Base-by-base conservation (phyloP, 2,888 invertebrate genomes). In the Drosophila maculinotata region DNA sequence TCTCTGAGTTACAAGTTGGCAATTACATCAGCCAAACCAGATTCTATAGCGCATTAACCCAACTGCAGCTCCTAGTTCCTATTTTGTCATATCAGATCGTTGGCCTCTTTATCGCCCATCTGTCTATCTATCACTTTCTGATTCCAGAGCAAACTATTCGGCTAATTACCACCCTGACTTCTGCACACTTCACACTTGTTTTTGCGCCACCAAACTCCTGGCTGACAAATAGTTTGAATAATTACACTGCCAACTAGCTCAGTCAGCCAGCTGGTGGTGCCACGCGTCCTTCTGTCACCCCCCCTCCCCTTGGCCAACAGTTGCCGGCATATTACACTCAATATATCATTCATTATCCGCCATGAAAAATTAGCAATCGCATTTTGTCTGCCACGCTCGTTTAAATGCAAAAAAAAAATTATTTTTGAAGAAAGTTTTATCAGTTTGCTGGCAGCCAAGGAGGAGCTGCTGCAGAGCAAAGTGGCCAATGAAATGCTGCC, bases 321-420 rank as follows among this genome's bases (percentile, higher is more conserved):
- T 45, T 45, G 45, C 31, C 45, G 31, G 79, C 76, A 72, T 69
- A 69, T 72, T 80, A 77, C 60, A 70, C 64, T 69, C 80, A 83
- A 83, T 83, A 83, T 85, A 87, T 83, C 82, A 83, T 83, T 87
- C 82, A 87, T 87, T 83, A 83, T 83, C 79, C 79, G 82, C 73
- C 73, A 85, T 81, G 79, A 82, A 76, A 87, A 85, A 85, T 87
- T 87, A 83, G 82, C 82, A 83, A 83, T 85, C 76, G 88, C 83
- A 85, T 76, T 87, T 86, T 82, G 73, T 80, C 87, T 64, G 76
- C 82, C 64, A 71, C 60, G 68, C 72, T 77, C 75, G 67, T 78
- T 84, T 80, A 78, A 87, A 87, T 76, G 81, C 69, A 87, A 72
- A 38, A 52, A 53, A 54, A 52, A 14, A 45, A 41, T 66, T 60